Evolutionary conservation across 2,888 invertebrate genomes (phyloP), one percentile per base, ranked within the genome.

Genomic region (Doris montereyensis): DNA sequence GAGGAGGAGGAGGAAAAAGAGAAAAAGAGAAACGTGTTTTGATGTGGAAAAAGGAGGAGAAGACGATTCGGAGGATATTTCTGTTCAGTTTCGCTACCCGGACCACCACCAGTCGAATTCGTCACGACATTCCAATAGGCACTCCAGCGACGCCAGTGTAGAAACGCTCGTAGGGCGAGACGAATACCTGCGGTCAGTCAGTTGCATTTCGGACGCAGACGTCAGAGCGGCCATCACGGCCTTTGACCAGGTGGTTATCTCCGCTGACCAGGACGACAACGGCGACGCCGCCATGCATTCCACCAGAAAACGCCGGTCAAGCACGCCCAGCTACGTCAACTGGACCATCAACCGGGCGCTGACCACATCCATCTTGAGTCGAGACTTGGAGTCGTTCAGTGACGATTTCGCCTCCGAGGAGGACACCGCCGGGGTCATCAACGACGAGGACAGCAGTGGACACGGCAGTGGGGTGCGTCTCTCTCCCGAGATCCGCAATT

Each of bases 271-370:
- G 5, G 5, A 5, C 5, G 52, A 41, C 5, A 17, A 41, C 5
- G 8, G 5, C 8, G 52, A 41, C 52, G 17, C 5, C 52, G 17
- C 52, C 8, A 41, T 41, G 52, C 8, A 41, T 41, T 41, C 52
- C 17, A 10, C 52, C 8, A 5, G 52, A 41, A 5, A 17, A 41
- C 62, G 72, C 3, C 10, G 26, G 72, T 62, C 75, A 2, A 74
- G 74, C 4, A 35, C 62, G 13, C 60, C 71, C 3, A 65, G 32
- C 62, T 81, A 78, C 62, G 81, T 78, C 32, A 81, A 81, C 76
- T 81, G 78, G 81, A 81, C 81, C 34, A 81, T 81, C 58, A 75
- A 81, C 41, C 75, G 81, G 2, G 74, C 74, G 28, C 28, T 78
- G 26, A 81, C 78, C 13, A 65, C 52, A 24, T 65, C 73, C 21